Evolutionary conservation across 2,113 vertebrate genomes (phyloP).

Genomic region (Gnathonemus longibarbis): DNA sequence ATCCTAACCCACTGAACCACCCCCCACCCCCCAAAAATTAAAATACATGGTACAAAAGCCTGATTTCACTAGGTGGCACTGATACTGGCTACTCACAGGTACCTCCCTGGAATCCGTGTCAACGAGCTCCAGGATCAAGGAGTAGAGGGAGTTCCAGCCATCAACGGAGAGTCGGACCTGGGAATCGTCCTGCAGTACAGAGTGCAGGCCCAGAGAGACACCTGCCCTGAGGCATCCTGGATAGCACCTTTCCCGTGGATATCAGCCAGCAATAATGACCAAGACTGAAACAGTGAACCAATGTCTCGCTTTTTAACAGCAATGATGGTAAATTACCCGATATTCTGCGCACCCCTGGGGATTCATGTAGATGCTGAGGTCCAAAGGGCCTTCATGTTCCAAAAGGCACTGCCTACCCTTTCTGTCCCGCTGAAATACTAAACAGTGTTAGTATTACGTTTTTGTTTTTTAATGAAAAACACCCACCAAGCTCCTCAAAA

Average conservation of each 20-base stretch:
- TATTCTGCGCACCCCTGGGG: background rate
- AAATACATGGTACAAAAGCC: too few relatives aligned
- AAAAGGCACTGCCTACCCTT: background rate
- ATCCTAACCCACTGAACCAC: too few relatives aligned
- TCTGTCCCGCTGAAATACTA: background rate
- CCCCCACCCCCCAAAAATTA: too few relatives aligned
- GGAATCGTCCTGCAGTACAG: slow-evolving; percentile 85
- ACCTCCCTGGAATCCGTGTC: slow-evolving; percentile 29
- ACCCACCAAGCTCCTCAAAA: background rate
- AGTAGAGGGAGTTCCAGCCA: slow-evolving; percentile 59
- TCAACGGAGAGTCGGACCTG: slow-evolving; percentile 85
- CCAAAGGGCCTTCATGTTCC: background rate
- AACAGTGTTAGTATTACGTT: background rate
- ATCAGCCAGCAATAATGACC: background rate
- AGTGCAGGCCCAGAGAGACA: slow-evolving; percentile 69
- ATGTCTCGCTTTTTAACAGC: too few relatives aligned
- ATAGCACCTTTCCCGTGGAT: too few relatives aligned
- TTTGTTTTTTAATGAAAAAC: background rate
- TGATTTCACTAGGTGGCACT: background rate
- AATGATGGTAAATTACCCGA: too few relatives aligned
- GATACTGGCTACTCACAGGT: slow-evolving; percentile 56
- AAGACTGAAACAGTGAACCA: too few relatives aligned
- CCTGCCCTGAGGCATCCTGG: slow-evolving; percentile 77
- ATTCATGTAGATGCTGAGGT: background rate
- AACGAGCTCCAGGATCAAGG: too few relatives aligned